phyloP scores from a whole-genome alignment of 53 echinoderm and acorn worm genomes.

The Arbacia lixula region DNA sequence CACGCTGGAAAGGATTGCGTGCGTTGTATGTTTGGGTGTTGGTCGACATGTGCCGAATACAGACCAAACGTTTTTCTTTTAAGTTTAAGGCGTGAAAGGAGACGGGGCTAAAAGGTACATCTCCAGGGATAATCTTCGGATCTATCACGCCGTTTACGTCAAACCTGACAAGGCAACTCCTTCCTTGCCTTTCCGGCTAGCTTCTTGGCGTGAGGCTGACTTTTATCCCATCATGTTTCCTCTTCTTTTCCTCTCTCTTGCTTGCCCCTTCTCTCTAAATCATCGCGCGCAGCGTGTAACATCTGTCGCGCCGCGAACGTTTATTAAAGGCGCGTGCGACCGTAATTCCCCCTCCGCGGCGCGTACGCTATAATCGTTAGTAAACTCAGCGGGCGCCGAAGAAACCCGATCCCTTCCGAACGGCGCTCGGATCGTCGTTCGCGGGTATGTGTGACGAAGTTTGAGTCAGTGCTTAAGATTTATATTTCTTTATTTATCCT shows the following conservation, averaged over 20 bases:
- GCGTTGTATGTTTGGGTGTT: too few species aligned
- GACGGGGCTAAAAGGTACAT: too few species aligned
- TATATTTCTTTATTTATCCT: too few species aligned
- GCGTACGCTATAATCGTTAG: slow-evolving; percentile 42
- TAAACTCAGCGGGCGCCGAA: slow-evolving; percentile 36
- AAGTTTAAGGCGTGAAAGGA: too few species aligned
- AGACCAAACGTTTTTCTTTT: too few species aligned
- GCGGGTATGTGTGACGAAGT: too few species aligned
- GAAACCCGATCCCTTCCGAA: slow-evolving; percentile 47
- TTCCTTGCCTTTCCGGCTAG: neutral
- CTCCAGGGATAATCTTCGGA: slow-evolving; percentile 14
- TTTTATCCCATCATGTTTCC: slow-evolving; percentile 35
- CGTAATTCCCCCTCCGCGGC: slow-evolving; percentile 29
- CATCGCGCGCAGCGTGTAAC: too few species aligned
- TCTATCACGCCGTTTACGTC: slow-evolving; percentile 23
- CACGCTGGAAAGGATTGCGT: too few species aligned
- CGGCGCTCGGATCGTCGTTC: slow-evolving; percentile 25
- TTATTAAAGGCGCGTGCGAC: slow-evolving; percentile 50
- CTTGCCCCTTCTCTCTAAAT: too few species aligned
- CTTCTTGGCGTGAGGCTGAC: too few species aligned
- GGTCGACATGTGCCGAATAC: too few species aligned
- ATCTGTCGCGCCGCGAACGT: slow-evolving; percentile 49
- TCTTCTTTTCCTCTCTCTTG: neutral
- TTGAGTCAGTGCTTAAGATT: too few species aligned
- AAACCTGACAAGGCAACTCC: slow-evolving; percentile 29